Conservation (phyloP, 2,888 invertebrate species). For the Gryllus longicercus region DNA sequence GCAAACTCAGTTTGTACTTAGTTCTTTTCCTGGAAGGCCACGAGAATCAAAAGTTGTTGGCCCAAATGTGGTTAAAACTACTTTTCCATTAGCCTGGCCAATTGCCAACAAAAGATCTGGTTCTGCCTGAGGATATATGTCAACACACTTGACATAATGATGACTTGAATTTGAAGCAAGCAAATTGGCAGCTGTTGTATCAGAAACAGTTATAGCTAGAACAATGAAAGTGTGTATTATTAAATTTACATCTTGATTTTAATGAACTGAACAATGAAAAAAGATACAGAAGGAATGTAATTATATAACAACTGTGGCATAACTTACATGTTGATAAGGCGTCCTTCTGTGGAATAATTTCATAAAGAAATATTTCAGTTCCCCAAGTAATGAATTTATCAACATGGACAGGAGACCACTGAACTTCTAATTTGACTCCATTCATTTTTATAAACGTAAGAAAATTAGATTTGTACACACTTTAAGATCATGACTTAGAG, state of each 20-base stretch:
- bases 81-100: constrained; percentile 85
- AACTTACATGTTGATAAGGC: constrained; percentile 50
- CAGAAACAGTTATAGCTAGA: constrained; percentile 60
- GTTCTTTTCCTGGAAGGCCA: constrained; percentile 70
- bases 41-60: constrained; percentile 64
- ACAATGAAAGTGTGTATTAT: neutral
- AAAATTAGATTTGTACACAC: too few species aligned
- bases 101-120: constrained; percentile 79
- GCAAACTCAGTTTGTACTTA: constrained; percentile 54
- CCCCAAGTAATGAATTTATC: constrained; percentile 89
- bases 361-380: constrained; percentile 82
- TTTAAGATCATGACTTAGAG: too few species aligned
- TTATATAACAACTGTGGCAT: neutral
- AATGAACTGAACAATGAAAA: neutral
- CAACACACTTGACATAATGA: constrained; percentile 80
- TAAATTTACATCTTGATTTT: neutral
- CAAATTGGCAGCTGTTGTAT: constrained; percentile 64
- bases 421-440: constrained; percentile 68
- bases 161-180: constrained; percentile 70
- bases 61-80: constrained; percentile 74
- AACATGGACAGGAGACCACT: constrained; percentile 77
- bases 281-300: too few species aligned
- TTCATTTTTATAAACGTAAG: constrained; percentile 47
- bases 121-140: constrained; percentile 75
- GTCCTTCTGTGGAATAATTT: constrained; percentile 63